phyloP scores from a whole-genome alignment of 2,888 invertebrate species.

The Drosophila helvetica region DNA sequence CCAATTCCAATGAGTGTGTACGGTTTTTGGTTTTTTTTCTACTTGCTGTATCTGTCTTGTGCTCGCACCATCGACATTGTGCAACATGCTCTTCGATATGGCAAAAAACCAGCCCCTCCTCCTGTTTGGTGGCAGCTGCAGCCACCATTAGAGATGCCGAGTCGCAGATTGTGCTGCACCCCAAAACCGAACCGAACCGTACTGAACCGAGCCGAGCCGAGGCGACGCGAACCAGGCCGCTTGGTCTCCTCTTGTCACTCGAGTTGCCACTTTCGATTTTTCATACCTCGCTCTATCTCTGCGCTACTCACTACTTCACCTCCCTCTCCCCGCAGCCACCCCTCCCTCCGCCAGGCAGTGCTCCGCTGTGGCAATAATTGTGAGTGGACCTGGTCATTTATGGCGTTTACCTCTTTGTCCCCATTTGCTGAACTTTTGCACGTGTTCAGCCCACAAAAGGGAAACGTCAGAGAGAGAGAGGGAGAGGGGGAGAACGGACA shows the following conservation, averaged over 20 bases:
- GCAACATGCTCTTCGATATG: constrained; percentile 63
- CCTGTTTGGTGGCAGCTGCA: constrained; percentile 54
- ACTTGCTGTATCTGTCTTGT: constrained; percentile 19
- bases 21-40: background rate
- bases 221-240: constrained; percentile 14
- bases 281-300: constrained; percentile 55
- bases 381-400: constrained; percentile 62
- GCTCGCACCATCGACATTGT: constrained; percentile 58
- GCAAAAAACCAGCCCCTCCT: constrained; percentile 22
- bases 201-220: constrained; percentile 21
- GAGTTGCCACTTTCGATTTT: constrained; percentile 67
- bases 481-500: background rate
- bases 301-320: constrained; percentile 32
- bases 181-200: constrained; percentile 31
- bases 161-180: constrained; percentile 54
- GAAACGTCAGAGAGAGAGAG: constrained; percentile 5
- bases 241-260: constrained; percentile 31
- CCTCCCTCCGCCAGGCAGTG: constrained; percentile 30
- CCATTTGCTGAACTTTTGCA: constrained; percentile 54
- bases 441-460: constrained; percentile 60
- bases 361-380: constrained; percentile 39
- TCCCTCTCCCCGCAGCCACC: background rate
- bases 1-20: constrained; percentile 54
- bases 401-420: constrained; percentile 60
- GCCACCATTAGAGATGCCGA: constrained; percentile 37